Evolutionary conservation across 92 coral and sea anemone genomes (phyloP).

Genomic region (Galaxea fascicularis): DNA sequence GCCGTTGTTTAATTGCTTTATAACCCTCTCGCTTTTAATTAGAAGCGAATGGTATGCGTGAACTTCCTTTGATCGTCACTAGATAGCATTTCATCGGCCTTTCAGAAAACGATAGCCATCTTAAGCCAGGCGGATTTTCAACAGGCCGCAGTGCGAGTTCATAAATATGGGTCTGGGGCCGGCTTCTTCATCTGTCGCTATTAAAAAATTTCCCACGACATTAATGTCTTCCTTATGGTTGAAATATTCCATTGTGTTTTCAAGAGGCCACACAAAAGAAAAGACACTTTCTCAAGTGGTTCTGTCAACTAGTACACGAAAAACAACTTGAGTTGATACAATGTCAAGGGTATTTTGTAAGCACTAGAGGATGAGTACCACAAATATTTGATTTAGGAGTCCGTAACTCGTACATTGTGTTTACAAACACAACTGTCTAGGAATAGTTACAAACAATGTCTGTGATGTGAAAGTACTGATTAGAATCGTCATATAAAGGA

Average conservation of each 20-base stretch:
- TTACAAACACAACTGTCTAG: conserved; percentile 27
- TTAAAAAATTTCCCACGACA: conserved; percentile 25
- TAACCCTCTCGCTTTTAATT: conserved; percentile 35
- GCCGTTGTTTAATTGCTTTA: conserved; percentile 25
- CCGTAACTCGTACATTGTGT: background rate
- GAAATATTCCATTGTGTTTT: conserved; percentile 15
- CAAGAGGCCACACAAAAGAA: background rate
- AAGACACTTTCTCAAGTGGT: conserved; percentile 2
- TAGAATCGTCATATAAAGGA: no score
- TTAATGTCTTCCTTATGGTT: conserved; percentile 48
- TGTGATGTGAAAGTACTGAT: background rate
- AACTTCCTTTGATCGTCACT: conserved; percentile 27
- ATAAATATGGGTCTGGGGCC: background rate
- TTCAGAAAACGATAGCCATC: conserved; percentile 43
- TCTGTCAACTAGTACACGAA: conserved; percentile 5
- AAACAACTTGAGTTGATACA: background rate
- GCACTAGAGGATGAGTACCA: background rate
- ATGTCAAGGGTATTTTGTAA: background rate
- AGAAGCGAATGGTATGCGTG: conserved; percentile 33
- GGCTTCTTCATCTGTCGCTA: conserved; percentile 29
- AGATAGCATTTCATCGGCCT: conserved; percentile 46
- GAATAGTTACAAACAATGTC: background rate
- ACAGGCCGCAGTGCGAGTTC: conserved; percentile 40
- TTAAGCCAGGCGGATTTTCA: conserved; percentile 48
- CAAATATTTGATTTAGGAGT: conserved; percentile 16